Evolutionary conservation across 2,888 invertebrate species (phyloP).

Genomic region (Agonopterix alstromeriana): DNA sequence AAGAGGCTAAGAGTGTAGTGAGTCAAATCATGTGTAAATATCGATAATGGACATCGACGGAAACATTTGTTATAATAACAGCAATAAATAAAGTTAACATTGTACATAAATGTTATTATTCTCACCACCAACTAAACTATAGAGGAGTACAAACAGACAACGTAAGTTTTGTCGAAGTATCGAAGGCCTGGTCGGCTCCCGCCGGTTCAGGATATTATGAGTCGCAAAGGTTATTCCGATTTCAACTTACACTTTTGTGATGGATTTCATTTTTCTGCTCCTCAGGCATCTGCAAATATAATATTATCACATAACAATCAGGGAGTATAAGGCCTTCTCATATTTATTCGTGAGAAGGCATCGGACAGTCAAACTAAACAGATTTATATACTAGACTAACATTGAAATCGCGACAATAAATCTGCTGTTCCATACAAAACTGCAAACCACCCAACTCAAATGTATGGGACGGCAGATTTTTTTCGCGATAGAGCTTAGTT

Average conservation of each 20-base stretch:
- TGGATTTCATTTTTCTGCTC: conserved; percentile 55
- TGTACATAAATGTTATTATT: conserved; percentile 2
- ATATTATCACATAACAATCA: not conserved
- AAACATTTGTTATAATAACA: conserved; percentile 8
- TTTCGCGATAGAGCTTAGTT: too few relatives aligned
- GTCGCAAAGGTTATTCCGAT: not conserved
- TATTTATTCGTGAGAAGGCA: too few relatives aligned
- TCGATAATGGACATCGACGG: conserved; percentile 10
- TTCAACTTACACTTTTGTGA: conserved; percentile 58
- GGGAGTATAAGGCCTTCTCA: too few relatives aligned
- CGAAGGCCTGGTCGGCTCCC: conserved; percentile 9
- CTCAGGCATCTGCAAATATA: conserved; percentile 48
- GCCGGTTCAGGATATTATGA: conserved; percentile 3
- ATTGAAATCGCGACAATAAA: too few relatives aligned
- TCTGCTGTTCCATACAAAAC: too few relatives aligned
- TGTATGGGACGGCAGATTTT: too few relatives aligned
- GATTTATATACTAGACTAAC: too few relatives aligned
- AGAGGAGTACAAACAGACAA: conserved; percentile 8
- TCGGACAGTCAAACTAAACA: too few relatives aligned
- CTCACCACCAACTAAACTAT: conserved; percentile 4
- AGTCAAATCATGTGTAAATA: conserved; percentile 4
- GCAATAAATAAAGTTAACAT: conserved; percentile 8
- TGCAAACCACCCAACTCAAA: too few relatives aligned
- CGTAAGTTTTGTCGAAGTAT: conserved; percentile 4
- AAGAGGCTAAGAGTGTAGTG: conserved; percentile 3